Percentiles rank a stretch among this genome's conserved stretches.
Evolutionary conservation across 2,113 vertebrate species (phyloP).

Genomic region (Rafetus swinhoei): DNA sequence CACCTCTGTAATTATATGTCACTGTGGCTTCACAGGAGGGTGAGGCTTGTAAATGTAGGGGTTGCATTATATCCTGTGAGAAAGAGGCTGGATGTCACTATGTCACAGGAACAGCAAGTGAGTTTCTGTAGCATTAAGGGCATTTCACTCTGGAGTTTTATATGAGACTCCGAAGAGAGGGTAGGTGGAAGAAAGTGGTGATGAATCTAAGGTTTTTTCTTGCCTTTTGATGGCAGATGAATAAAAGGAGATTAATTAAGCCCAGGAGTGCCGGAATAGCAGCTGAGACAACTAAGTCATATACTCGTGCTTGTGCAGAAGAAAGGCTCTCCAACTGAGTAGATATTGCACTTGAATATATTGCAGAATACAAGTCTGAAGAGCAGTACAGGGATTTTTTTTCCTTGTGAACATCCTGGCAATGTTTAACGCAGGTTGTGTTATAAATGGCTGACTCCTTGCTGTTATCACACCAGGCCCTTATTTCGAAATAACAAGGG

Average conservation of each 20-base stretch:
- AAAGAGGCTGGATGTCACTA: neutral
- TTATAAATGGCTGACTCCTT: conserved; percentile 53
- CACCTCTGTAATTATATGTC: neutral
- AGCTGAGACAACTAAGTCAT: neutral
- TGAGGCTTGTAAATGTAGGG: neutral
- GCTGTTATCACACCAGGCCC: conserved; percentile 38
- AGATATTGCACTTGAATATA: neutral
- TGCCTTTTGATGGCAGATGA: neutral
- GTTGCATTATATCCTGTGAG: neutral
- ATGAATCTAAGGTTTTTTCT: neutral
- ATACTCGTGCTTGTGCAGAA: neutral
- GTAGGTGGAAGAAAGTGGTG: neutral
- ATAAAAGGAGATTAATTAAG: neutral
- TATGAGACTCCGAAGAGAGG: neutral
- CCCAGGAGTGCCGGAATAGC: neutral
- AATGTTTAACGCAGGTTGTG: conserved; percentile 46
- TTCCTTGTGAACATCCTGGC: conserved; percentile 21
- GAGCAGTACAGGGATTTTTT: conserved; percentile 11
- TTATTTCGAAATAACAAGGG: too few species aligned
- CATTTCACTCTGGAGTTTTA: neutral
- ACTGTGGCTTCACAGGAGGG: neutral
- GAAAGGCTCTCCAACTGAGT: neutral
- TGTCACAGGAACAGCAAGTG: neutral
- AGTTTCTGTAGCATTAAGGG: neutral
- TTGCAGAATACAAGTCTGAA: neutral